Conservation (phyloP, 1,140 invertebrate genomes). For the Ips nitidus region DNA sequence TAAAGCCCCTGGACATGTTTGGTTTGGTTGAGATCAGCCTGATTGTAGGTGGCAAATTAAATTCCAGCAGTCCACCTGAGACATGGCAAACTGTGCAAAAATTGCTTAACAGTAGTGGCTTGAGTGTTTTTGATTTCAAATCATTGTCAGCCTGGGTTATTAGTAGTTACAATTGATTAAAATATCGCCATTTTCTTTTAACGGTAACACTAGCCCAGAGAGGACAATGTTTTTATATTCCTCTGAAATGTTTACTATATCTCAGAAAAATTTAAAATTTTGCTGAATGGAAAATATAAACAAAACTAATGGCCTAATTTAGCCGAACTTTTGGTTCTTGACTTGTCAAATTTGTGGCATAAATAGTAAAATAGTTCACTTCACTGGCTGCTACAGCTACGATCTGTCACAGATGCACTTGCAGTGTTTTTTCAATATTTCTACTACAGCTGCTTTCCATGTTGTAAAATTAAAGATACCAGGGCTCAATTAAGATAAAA, state of each 20-base stretch:
- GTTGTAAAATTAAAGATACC: too few species aligned
- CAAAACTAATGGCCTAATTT: conserved; percentile 27
- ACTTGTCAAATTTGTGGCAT: conserved; percentile 33
- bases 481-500: too few species aligned
- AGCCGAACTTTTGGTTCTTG: conserved; percentile 19
- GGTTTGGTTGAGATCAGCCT: conserved; percentile 1
- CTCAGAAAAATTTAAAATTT: conserved; percentile 1
- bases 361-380: too few species aligned
- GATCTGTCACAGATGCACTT: too few species aligned
- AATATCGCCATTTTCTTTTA: conserved; percentile 35
- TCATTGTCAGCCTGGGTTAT: conserved; percentile 7
- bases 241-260: neutral
- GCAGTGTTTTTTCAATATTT: too few species aligned
- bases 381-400: too few species aligned
- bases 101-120: neutral
- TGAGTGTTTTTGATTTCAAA: neutral
- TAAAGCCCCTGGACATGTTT: conserved; percentile 59
- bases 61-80: neutral
- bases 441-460: too few species aligned
- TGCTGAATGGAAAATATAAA: conserved; percentile 1
- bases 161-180: conserved; percentile 25
- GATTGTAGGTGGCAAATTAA: conserved; percentile 10
- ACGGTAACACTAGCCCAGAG: conserved; percentile 7
- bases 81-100: conserved; percentile 13
- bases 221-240: neutral